Evolutionary conservation across 1,140 invertebrate species (phyloP), one percentile per base, ranked within the genome.

Genomic region (Hestina assimilis): DNA sequence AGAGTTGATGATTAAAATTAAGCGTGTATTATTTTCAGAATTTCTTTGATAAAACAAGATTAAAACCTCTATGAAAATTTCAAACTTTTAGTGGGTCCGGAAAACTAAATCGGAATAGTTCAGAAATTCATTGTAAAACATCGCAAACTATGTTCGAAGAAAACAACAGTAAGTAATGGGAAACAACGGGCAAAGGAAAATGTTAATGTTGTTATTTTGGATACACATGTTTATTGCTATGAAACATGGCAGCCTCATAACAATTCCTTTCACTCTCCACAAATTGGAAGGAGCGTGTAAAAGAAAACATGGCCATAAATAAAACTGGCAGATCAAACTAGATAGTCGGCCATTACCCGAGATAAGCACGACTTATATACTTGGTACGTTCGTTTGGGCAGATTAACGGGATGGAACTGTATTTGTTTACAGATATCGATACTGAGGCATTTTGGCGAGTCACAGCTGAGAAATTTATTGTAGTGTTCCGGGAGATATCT

Each of bases 231-330:
- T 87, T 87, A 85, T 84, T 83, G 79, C 75, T 81, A 85, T 84
- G 81, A 87, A 87, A 85, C 77, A 87, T 85, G 79, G 82, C 81
- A 84, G 75, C 62, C 75, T 84, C 76, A 87, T 87, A 87, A 87
- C 82, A 86, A 84, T 87, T 79, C 83, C 77, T 87, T 87, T 87
- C 83, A 86, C 84, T 86, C 83, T 86, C 78, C 82, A 82, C 83
- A 87, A 86, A 88, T 86, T 86, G 83, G 79, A 79, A 82, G 77
- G 66, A 86, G 77, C 83, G 80, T 81, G 82, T 85, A 85, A 87
- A 86, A 79, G 78, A 87, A 85, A 88, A 87, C 80, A 85, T 76
- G 83, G 72, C 74, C 71, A 88, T 88, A 88, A 88, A 88, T 87
- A 84, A 88, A 87, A 83, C 75, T 74, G 79, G 75, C 75, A 86